phyloP scores from a whole-genome alignment of 2,113 vertebrate species.

The Kobus ellipsiprymnus region DNA sequence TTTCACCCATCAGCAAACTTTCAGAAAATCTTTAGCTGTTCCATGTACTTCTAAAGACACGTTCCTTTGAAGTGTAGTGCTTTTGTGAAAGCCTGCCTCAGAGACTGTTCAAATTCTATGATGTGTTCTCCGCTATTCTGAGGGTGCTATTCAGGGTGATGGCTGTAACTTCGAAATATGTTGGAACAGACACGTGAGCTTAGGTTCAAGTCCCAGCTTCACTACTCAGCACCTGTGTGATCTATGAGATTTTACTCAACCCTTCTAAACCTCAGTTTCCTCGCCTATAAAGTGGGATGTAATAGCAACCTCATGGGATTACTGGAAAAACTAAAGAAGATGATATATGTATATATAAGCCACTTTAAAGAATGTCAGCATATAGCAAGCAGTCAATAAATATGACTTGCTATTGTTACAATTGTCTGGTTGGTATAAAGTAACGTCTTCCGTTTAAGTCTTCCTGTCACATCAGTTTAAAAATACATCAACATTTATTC shows the following conservation, averaged over 20 bases:
- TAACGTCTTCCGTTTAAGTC: background rate
- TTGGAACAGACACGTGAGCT: background rate
- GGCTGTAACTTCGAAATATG: background rate
- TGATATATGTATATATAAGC: background rate
- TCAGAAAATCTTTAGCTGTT: background rate
- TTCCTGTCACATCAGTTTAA: background rate
- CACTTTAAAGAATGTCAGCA: background rate
- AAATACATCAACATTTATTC: background rate
- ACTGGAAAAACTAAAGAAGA: background rate
- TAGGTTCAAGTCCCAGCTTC: background rate
- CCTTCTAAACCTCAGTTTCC: background rate
- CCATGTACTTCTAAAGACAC: conserved; percentile 14
- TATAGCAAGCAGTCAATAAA: background rate
- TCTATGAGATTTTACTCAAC: background rate
- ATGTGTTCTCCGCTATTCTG: background rate
- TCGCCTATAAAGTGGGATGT: background rate
- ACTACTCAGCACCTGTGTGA: background rate
- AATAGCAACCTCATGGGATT: background rate
- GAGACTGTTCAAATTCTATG: background rate
- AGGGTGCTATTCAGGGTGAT: background rate
- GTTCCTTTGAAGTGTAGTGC: background rate
- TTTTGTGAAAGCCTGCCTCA: background rate
- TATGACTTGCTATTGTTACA: background rate
- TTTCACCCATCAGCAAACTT: conserved; percentile 25
- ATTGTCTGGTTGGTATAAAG: background rate